Percentiles rank a stretch among this genome's conserved stretches.
phyloP scores from a whole-genome alignment of 2,797 vertebrate genomes.

The Botia almorhae region DNA sequence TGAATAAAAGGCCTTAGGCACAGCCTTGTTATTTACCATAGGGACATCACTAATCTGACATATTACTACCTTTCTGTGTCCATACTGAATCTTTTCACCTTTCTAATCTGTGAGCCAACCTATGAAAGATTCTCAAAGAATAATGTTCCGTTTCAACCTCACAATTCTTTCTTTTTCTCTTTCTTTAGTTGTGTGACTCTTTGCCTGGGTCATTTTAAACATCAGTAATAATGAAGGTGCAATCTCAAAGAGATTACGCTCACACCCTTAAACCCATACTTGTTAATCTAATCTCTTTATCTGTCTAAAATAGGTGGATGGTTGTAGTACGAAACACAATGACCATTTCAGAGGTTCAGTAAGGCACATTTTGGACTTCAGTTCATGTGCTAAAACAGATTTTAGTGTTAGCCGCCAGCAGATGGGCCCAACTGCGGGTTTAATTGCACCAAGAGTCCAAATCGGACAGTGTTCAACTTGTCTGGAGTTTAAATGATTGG shows the following conservation, averaged over 20 bases:
- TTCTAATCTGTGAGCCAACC: not conserved
- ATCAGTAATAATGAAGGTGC: constrained; percentile 54
- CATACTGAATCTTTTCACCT: constrained; percentile 39
- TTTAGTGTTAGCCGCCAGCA: constrained; percentile 48
- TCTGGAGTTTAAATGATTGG: constrained; percentile 13
- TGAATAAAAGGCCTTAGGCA: constrained; percentile 23
- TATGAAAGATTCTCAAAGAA: constrained; percentile 17
- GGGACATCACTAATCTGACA: constrained; percentile 43
- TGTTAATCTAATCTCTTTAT: constrained; percentile 67
- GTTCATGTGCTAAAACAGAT: constrained; percentile 39
- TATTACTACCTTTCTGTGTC: constrained; percentile 38
- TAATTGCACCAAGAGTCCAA: constrained; percentile 47
- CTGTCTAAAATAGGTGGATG: constrained; percentile 67
- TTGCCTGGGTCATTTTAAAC: constrained; percentile 61
- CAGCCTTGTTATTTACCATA: constrained; percentile 38
- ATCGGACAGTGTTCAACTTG: constrained; percentile 48
- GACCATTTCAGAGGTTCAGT: constrained; percentile 13
- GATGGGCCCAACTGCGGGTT: constrained; percentile 56
- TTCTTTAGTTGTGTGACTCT: constrained; percentile 54
- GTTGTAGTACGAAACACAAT: constrained; percentile 1
- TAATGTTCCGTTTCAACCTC: constrained; percentile 10
- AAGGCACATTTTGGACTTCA: constrained; percentile 4
- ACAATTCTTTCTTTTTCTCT: constrained; percentile 18
- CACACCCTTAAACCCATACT: constrained; percentile 64
- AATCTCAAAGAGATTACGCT: constrained; percentile 65